phyloP scores from a whole-genome alignment of 2,797 vertebrate genomes.

The Linurgus olivaceus region DNA sequence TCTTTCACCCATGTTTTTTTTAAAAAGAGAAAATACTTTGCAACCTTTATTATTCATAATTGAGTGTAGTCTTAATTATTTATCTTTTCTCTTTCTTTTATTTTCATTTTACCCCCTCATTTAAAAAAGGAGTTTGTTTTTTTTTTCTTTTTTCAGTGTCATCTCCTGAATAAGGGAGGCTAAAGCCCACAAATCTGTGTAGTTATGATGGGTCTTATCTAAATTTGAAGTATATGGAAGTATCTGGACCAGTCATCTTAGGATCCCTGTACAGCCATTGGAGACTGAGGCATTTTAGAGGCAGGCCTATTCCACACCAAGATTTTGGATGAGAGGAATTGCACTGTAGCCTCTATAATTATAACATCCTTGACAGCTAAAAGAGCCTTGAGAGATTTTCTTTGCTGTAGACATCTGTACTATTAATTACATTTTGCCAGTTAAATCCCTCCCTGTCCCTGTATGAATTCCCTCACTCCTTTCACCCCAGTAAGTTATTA shows the following conservation, averaged over 20 bases:
- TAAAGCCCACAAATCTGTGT: not conserved
- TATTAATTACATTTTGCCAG: not conserved
- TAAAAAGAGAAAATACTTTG: not conserved
- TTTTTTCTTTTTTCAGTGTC: not conserved
- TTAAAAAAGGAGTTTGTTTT: not conserved
- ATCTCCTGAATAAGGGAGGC: not conserved
- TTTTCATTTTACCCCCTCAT: rapidly evolving
- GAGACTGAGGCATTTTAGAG: not conserved
- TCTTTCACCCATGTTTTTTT: not conserved
- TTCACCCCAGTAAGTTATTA: not conserved
- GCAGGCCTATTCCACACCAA: not conserved
- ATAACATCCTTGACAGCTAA: not conserved
- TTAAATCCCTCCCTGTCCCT: not conserved
- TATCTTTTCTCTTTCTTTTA: not conserved
- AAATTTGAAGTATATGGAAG: not conserved
- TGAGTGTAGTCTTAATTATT: not conserved
- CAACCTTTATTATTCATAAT: not conserved
- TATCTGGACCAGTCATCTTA: not conserved
- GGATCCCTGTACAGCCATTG: not conserved
- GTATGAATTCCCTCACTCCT: not conserved
- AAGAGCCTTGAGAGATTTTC: not conserved
- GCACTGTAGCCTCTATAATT: not conserved
- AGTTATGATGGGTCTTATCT: not conserved
- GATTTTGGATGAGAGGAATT: not conserved
- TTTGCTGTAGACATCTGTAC: not conserved